Percentiles rank a stretch among this genome's conserved stretches.
phyloP scores from a whole-genome alignment of 2,888 invertebrate species.

The Iselma pallidipennis region DNA sequence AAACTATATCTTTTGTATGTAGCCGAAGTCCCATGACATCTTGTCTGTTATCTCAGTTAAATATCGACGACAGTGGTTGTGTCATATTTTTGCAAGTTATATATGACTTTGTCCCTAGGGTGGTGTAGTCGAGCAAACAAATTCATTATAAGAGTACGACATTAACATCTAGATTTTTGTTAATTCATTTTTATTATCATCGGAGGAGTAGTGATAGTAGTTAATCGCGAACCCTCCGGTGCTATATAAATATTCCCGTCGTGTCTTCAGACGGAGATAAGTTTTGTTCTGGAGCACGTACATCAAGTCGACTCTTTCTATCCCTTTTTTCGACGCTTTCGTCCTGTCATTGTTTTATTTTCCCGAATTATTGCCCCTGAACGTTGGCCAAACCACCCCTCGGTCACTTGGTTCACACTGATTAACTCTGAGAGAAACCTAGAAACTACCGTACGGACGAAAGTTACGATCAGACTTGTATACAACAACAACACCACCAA shows the following conservation, averaged over 20 bases:
- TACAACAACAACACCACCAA: neutral
- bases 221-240: conserved; percentile 44
- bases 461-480: neutral
- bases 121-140: conserved; percentile 49
- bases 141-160: conserved; percentile 52
- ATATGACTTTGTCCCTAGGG: conserved; percentile 44
- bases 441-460: neutral
- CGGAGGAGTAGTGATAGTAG: conserved; percentile 52
- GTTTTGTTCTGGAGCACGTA: conserved; percentile 34
- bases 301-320: conserved; percentile 27
- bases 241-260: conserved; percentile 66
- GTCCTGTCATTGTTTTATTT: conserved; percentile 28
- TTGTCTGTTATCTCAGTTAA: conserved; percentile 16
- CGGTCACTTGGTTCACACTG: neutral
- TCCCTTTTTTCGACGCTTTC: conserved; percentile 26
- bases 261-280: conserved; percentile 41
- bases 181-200: conserved; percentile 56
- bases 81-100: conserved; percentile 38
- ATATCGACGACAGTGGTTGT: conserved; percentile 13
- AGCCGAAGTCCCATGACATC: conserved; percentile 3
- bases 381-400: neutral
- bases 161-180: conserved; percentile 54
- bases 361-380: conserved; percentile 1
- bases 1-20: conserved; percentile 14
- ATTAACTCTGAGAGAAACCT: neutral